Evolutionary conservation across 2,888 invertebrate species (phyloP).

Genomic region (Hemithea aestivaria): DNA sequence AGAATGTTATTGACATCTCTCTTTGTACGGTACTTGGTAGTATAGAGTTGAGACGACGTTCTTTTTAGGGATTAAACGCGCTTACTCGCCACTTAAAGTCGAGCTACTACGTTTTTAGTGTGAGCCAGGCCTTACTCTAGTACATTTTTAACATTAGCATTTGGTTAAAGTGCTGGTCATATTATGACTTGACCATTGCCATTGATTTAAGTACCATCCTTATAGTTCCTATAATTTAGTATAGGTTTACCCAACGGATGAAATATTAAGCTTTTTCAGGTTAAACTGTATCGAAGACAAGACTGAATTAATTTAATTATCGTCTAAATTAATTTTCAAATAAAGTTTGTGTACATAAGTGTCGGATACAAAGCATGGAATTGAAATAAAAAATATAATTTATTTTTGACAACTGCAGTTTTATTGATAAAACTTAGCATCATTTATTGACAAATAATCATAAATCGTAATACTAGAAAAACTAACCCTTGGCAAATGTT

Average conservation of each 20-base stretch:
- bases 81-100: too few species aligned
- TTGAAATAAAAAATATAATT: conserved; percentile 68
- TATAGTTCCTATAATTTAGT: conserved; percentile 26
- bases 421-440: conserved; percentile 37
- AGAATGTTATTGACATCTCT: too few species aligned
- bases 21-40: too few species aligned
- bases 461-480: background rate
- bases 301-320: conserved; percentile 70
- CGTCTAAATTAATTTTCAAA: conserved; percentile 50
- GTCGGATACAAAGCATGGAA: conserved; percentile 46
- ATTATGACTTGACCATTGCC: too few species aligned
- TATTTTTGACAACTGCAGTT: conserved; percentile 61
- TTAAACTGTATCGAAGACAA: conserved; percentile 70
- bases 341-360: conserved; percentile 54
- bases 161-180: too few species aligned
- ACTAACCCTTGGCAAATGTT: too few species aligned
- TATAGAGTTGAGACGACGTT: too few species aligned
- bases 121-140: too few species aligned
- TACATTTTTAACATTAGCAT: too few species aligned
- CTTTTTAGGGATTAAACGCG: too few species aligned
- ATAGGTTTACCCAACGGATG: conserved; percentile 26
- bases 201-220: background rate
- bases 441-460: conserved; percentile 20
- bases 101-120: too few species aligned
- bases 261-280: too few species aligned